These are phyloP conservation scores for Nasonia longicornis DNA, from an alignment of 1,140 invertebrate species.

Conservation along the genomic window DNA sequence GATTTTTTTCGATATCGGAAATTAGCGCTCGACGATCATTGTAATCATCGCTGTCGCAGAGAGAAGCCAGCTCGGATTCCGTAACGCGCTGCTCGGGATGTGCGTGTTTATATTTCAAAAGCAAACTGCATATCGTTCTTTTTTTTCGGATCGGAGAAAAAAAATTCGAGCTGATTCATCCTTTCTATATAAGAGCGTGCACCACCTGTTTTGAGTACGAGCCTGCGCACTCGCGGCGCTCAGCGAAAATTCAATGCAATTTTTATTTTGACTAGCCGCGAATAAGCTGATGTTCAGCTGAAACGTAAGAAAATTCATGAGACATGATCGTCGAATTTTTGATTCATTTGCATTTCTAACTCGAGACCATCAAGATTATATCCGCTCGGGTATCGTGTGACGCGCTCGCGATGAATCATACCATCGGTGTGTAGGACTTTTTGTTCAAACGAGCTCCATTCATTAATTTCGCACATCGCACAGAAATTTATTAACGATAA, in stretches of 20 bases:
- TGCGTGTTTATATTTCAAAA: not conserved
- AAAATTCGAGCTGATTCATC: constrained; percentile 40
- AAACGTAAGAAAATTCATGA: constrained; percentile 40
- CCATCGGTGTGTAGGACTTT: not conserved
- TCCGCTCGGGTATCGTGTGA: constrained; percentile 19
- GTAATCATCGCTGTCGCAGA: too few relatives aligned
- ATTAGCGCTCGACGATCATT: not conserved
- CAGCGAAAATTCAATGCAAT: constrained; percentile 42
- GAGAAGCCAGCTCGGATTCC: not conserved
- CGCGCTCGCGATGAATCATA: constrained; percentile 29
- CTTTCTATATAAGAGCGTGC: not conserved
- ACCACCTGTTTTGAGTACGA: constrained; percentile 16
- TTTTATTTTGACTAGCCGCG: constrained; percentile 38
- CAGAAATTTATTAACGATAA: too few relatives aligned
- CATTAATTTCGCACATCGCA: constrained; percentile 9
- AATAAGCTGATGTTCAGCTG: constrained; percentile 25
- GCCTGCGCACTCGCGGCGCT: constrained; percentile 1
- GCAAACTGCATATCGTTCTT: not conserved
- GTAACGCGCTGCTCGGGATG: not conserved
- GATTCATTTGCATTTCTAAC: constrained; percentile 44
- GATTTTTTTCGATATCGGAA: not conserved
- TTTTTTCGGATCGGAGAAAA: not conserved
- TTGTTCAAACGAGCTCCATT: not conserved
- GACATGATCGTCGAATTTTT: constrained; percentile 37
- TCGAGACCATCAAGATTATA: constrained; percentile 33